Base-by-base conservation (phyloP, 2,797 vertebrate species). In the Etheostoma perlongum region DNA sequence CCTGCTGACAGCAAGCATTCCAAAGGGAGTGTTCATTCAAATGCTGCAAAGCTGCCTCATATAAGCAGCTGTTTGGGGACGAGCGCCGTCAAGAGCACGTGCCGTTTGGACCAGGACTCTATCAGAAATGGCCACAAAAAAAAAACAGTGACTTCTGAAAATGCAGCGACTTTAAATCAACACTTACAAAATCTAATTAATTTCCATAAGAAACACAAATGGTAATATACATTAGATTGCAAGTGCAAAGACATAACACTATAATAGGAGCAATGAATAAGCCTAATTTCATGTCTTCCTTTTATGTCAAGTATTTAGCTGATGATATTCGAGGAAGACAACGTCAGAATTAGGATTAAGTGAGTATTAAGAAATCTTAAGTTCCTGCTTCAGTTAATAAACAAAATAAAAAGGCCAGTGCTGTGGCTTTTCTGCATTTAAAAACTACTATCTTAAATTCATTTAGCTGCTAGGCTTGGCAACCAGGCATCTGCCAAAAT, bases 1-100 rank as follows among this genome's bases (percentile, higher is more conserved):
- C 67, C 67, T 88, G 92, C 90, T 92, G 91, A 93, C 88, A 72
- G 69, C 73, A 85, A 77, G 75, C 80, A 93, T 91, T 93, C 88
- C 88, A 88, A 18, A 86, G 83, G 69, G 84, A 84, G 81, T 5
- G 63, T 79, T 79, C 67, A 79, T 88, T 91, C 77, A 88, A 86
- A 91, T 67, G 76, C 61, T 61, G 67, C 69, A 83, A 89, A 88
- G 74, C 80, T 79, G 78, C 79, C 72, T 86, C 73, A 69, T 76
- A 76, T 68, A 65, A 83, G 80, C 83, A 88, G 88, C 85, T 83
- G 79, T 87, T 85, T 82, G 27, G 40, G 57, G 58, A 72, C 42
- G 25, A 60, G 47, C 47, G 71, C 58, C 21, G 18, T n/a, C 53
- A 77, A 79, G 78, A 81, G 46, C 55, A 76, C 42, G 66, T 42